Evolutionary conservation across 1,140 invertebrate species (phyloP), one percentile per base, ranked within the genome.

Genomic region (Cydia pomonella): DNA sequence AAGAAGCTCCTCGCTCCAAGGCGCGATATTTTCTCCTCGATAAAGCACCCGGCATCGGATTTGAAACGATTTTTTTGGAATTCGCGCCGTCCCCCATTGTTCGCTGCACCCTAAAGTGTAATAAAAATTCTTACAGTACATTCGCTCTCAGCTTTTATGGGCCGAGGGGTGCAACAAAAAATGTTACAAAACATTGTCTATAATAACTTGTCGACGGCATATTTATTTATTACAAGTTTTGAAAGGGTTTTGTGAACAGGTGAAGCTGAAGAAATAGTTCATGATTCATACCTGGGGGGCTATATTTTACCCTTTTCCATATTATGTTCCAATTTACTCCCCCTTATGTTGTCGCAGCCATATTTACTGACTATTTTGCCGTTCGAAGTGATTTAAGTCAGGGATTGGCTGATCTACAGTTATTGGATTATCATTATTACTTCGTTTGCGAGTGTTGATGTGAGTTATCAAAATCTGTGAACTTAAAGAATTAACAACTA

Each of bases 41-140:
- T 69, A 69, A 69, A 69, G 64, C 64, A 69, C 64, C 27, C 64
- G 64, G n/a, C 63, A 69, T 38, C n/a, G n/a, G 64, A 69, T 69
- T 69, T 21, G 18, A 69, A 69, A 23, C 64, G 33, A 69, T 69
- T 69, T 69, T 69, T 69, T 69, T 33, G 33, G 64, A 69, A 69
- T 69, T 33, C 12, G 13, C 16, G 27, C 63, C 63, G 29, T 69
- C n/a, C 64, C 27, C 29, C 27, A 69, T 69, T 69, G 64, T 69
- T 69, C 64, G 64, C 64, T 69, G 64, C 64, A 69, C 64, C 64
- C 64, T 69, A 69, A 69, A 69, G 64, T 33, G 64, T 69, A 69
- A 69, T 69, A 69, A 69, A 69, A 69, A 69, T 69, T 69, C 64
- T 69, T 69, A 33, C 27, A 69, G 64, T 69, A 69, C 64, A 69